phyloP scores from a whole-genome alignment of 2,888 invertebrate genomes.

The Trichogramma dendrolimi region DNA sequence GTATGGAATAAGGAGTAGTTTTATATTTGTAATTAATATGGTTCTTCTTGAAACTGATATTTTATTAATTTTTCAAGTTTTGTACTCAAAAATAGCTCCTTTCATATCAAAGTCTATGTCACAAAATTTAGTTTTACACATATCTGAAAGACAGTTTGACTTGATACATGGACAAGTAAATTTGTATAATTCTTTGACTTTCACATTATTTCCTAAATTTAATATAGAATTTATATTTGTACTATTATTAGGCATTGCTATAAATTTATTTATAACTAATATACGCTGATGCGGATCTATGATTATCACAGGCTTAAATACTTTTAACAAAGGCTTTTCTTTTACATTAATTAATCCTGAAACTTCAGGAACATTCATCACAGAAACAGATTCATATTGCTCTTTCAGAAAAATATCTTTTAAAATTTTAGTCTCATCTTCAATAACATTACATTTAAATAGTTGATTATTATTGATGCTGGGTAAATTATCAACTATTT shows the following conservation, averaged over 20 bases:
- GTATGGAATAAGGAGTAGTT: neutral
- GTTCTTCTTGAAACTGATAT: too few species aligned
- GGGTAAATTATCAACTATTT: conserved; percentile 19
- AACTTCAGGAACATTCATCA: conserved; percentile 26
- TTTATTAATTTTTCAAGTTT: too few species aligned
- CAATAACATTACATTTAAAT: conserved; percentile 18
- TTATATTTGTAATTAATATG: neutral
- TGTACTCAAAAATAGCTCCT: too few species aligned
- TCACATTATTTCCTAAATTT: neutral
- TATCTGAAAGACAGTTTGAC: conserved; percentile 12
- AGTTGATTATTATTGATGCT: conserved; percentile 19
- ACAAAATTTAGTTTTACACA: conserved; percentile 19
- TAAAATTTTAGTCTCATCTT: conserved; percentile 17
- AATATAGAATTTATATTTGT: neutral
- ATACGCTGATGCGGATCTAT: conserved; percentile 19
- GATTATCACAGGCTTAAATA: conserved; percentile 25
- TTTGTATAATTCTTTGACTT: conserved; percentile 5
- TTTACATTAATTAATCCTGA: conserved; percentile 19
- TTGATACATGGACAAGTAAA: conserved; percentile 21
- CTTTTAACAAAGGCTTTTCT: conserved; percentile 22
- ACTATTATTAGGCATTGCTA: conserved; percentile 13
- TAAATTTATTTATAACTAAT: conserved; percentile 21
- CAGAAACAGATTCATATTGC: conserved; percentile 9
- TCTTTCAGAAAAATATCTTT: conserved; percentile 9
- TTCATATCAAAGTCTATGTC: neutral